phyloP scores from a whole-genome alignment of 1,140 invertebrate genomes.

The Zaprionus taronus region DNA sequence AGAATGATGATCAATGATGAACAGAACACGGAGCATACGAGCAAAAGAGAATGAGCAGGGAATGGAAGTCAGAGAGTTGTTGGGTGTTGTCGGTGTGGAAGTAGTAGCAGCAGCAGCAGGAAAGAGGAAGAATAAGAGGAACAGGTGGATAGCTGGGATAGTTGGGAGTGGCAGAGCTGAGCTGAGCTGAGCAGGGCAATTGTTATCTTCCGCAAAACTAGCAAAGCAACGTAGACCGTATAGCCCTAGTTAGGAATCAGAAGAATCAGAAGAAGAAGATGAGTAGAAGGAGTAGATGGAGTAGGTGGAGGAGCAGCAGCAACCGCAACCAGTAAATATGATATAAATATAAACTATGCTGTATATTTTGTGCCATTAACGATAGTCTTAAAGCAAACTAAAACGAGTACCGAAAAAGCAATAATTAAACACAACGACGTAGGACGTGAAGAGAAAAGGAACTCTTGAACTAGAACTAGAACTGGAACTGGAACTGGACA shows the following conservation, averaged over 20 bases:
- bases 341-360: slow-evolving; percentile 56
- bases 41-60: slow-evolving; percentile 45
- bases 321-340: slow-evolving; percentile 42
- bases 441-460: background rate
- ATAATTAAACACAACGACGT: slow-evolving; percentile 53
- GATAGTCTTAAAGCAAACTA: slow-evolving; percentile 64
- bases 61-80: slow-evolving; percentile 35
- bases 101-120: background rate
- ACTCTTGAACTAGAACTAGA: background rate
- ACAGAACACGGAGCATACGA: slow-evolving; percentile 45
- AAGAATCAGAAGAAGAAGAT: slow-evolving; percentile 7
- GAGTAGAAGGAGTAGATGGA: background rate
- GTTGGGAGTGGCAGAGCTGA: background rate
- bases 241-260: slow-evolving; percentile 2
- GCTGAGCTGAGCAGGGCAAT: slow-evolving; percentile 1
- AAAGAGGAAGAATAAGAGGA: background rate
- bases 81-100: slow-evolving; percentile 38
- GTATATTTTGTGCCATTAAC: slow-evolving; percentile 83
- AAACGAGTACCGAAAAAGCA: slow-evolving; percentile 54
- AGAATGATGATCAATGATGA: slow-evolving; percentile 38
- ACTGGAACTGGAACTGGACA: background rate
- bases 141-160: background rate
- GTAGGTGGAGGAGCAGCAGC: slow-evolving; percentile 23
- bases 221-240: slow-evolving; percentile 4
- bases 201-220: slow-evolving; percentile 38